Evolutionary conservation across 2,888 invertebrate genomes (phyloP), one percentile per base, ranked within the genome.

Genomic region (Parnassius smintheus): DNA sequence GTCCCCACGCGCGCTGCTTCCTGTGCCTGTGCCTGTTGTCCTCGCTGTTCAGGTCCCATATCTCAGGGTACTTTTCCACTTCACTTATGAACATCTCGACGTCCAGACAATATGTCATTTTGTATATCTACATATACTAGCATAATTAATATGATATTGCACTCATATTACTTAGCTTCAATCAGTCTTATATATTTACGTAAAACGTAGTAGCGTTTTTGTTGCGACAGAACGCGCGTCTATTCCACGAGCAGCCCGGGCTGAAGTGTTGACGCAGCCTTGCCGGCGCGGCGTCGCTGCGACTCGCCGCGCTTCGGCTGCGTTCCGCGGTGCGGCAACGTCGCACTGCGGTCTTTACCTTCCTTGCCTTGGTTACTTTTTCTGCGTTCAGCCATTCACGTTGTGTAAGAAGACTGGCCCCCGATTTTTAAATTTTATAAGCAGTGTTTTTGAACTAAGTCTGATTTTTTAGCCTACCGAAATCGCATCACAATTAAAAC

Each of bases 31-130:
- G 72, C 55, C 81, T 75, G 65, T 78, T 72, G 25, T 81, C 81
- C 59, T 83, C 82, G 67, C 75, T 70, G 55, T 76, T 77, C 42
- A 78, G 62, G 66, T 86, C 78, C 88, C 88, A 89, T 67, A 88
- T 72, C 65, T 77, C 81, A 9, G 83, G 85, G 53, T 78, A 74
- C 61, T 83, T 86, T 72, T 82, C 75, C 70, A 89, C 80, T 81
- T 87, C 87, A 68, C 73, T 73, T 62, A 88, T 87, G 68, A 89
- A 88, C 59, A 69, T 67, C 66, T 87, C 86, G 0, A 81, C 78
- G 63, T 86, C 83, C n/a, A 83, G 69, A 45, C 77, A 73, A 63
- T 82, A 84, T 49, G 80, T 65, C 74, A 73, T 75, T 35, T 59
- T 52, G 12, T 42, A 18, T 57, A 18, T 13, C 35, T 35, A 35